Base-by-base conservation (phyloP, 2,888 invertebrate species). In the Aporophyla nigra region DNA sequence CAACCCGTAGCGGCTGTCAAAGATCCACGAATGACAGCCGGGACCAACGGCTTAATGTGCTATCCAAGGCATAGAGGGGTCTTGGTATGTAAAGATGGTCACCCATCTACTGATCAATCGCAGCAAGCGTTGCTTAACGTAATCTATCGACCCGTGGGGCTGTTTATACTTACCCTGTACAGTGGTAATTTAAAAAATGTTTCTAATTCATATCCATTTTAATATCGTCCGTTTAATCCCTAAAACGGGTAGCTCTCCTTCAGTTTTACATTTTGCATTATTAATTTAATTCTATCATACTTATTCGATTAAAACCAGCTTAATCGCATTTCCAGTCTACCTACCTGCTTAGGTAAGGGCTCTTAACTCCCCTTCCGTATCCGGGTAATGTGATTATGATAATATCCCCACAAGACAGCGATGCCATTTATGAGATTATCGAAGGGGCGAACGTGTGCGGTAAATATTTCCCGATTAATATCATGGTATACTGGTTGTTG, bases 361-460 rank as follows among this genome's bases (percentile, higher is more conserved):
- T 56, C 21, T 40, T 75, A 49, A 7, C 40, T 40, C 56, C 53
- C 10, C 46, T 67, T 40, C 76, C 53, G 58, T 82, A 51, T 73
- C n/a, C 51, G 6, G n/a, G 12, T 65, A 82, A 82, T 71, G 40
- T 63, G 59, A 82, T 82, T 82, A 80, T 59, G 54, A 68, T 82
- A 80, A 80, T 76, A 61, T 51, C 71, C 77, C 53, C 67, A 56
- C 24, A 53, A 74, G 77, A 75, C 82, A 59, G 77, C 53, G 58
- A 58, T 58, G 71, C 78, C 24, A 75, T 75, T 71, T 67, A 80
- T 77, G 14, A n/a, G 71, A 71, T 82, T 80, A 80, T 58, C n/a
- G 43, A 1, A 46, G 33, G 14, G 46, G 56, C 21, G 51, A 33
- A 46, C 43, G n/a, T 69, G 21, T 56, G 21, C 10, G 46, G 70